Evolutionary conservation across 2,113 vertebrate species (phyloP), one percentile per base, ranked within the genome.

Genomic region (Chionodraco myersi): DNA sequence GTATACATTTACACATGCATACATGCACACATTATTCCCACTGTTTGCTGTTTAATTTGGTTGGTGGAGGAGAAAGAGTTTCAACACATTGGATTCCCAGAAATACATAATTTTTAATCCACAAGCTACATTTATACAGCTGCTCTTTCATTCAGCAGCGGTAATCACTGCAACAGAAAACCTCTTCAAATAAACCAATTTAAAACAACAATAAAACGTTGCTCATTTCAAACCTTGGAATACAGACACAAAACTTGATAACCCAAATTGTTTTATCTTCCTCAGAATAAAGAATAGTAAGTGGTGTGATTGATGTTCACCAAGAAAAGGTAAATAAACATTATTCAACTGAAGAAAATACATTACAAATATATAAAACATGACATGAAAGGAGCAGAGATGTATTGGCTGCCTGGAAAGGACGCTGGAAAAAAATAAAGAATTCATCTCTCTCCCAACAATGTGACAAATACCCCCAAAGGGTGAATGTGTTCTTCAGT

Each of bases 61-160:
- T 15, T 21, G 48, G 72, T 10, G 30, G 44, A 71, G 60, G 60
- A 71, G 45, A 18, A 34, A 70, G 49, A 60, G 12, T 76, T 79
- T 16, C 15, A 41, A 41, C 36, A 41, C 36, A 41, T 41, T 41
- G 36, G 5, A 6, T 41, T 41, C 36, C 36, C 36, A 7, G 36
- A 41, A 41, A 7, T 41, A 41, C 47, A 77, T 72, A 14, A 52
- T 1, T 16, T 34, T 16, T 53, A 11, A 56, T 62, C 18, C 23
- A 30, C 6, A n/a, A 34, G 11, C 12, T 61, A 12, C 66, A 41
- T 16, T 23, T 23, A 23, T 41, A 41, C 36, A 41, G 36, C 36
- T 41, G 36, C 3, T 44, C 52, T 59, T 48, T 53, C 15, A 58
- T 36, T 48, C 14, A 70, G 10, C 16, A 53, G 11, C 56, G 18